These are phyloP conservation scores for Rhodophaea formosa DNA, from an alignment of 2,888 invertebrate species.

Conservation along the genomic window DNA sequence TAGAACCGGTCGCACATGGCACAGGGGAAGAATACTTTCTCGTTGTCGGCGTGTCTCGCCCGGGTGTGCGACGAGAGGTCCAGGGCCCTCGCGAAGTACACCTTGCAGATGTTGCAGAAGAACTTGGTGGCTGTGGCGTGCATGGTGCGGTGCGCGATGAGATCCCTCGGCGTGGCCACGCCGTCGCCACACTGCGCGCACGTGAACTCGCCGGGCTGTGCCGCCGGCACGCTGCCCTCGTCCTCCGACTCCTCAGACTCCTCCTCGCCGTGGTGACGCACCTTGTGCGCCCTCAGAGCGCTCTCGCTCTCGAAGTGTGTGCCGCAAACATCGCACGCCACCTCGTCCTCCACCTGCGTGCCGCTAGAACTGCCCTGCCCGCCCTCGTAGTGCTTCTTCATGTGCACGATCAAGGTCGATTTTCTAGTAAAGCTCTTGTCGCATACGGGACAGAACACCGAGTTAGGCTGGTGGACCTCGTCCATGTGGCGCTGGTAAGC, in stretches of 20 bases:
- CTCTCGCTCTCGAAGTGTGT: constrained; percentile 80
- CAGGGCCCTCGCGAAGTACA: constrained; percentile 70
- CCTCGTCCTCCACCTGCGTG: constrained; percentile 56
- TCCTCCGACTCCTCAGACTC: constrained; percentile 66
- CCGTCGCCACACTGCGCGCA: constrained; percentile 80
- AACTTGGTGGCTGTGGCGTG: constrained; percentile 76
- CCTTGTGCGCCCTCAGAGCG: constrained; percentile 80
- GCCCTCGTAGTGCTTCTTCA: constrained; percentile 80
- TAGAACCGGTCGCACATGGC: constrained; percentile 81
- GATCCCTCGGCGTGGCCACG: constrained; percentile 76
- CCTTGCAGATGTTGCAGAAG: constrained; percentile 82
- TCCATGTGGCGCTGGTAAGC: constrained; percentile 83
- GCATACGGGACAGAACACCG: constrained; percentile 83
- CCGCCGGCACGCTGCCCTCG: constrained; percentile 51
- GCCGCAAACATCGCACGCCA: constrained; percentile 82
- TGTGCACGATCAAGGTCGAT: constrained; percentile 83
- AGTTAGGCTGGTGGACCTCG: constrained; percentile 77
- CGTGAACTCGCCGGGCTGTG: constrained; percentile 72
- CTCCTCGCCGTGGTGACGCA: constrained; percentile 79
- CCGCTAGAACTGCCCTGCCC: constrained; percentile 56
- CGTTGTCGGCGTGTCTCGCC: constrained; percentile 74
- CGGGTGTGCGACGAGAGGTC: constrained; percentile 74
- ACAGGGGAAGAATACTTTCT: constrained; percentile 80
- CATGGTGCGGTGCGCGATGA: constrained; percentile 80
- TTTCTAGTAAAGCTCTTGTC: constrained; percentile 83